Conservation (phyloP, 2,797 vertebrate genomes). For the Ctenopoma multispine region DNA sequence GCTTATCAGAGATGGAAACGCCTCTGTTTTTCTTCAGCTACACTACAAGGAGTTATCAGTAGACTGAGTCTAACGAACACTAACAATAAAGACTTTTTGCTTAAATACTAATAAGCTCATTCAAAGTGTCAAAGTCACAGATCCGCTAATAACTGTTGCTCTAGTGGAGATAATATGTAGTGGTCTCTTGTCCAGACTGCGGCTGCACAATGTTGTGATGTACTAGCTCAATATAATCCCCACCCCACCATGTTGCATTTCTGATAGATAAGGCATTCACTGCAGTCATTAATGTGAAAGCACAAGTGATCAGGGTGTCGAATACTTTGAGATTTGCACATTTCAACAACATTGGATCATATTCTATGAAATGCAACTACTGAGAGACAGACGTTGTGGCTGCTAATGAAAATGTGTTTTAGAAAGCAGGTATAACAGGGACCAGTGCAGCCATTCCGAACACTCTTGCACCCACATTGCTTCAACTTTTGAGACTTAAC, state of each 20-base stretch:
- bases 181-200: conserved; percentile 28
- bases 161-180: conserved; percentile 20
- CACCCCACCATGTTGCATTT: conserved; percentile 50
- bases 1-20: conserved; percentile 24
- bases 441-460: conserved; percentile 68
- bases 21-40: conserved; percentile 29
- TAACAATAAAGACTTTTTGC: conserved; percentile 11
- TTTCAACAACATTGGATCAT: conserved; percentile 57
- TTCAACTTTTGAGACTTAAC: conserved; percentile 67
- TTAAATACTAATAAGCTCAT: conserved; percentile 20
- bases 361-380: conserved; percentile 68
- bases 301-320: conserved; percentile 77
- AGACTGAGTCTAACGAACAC: too few species aligned
- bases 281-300: conserved; percentile 68
- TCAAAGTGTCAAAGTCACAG: conserved; percentile 16
- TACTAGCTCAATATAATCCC: conserved; percentile 30
- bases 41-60: conserved; percentile 2
- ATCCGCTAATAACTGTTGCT: conserved; percentile 12
- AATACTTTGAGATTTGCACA: conserved; percentile 73
- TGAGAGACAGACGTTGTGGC: conserved; percentile 63
- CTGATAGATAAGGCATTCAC: conserved; percentile 42
- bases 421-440: conserved; percentile 59
- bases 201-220: conserved; percentile 27
- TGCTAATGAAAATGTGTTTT: conserved; percentile 50
- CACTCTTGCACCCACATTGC: conserved; percentile 53